Percentiles rank a stretch among this genome's conserved stretches.
These are phyloP conservation scores for Montipora cactus DNA, from an alignment of 64 coral and sea anemone genomes.

Conservation along the genomic window DNA sequence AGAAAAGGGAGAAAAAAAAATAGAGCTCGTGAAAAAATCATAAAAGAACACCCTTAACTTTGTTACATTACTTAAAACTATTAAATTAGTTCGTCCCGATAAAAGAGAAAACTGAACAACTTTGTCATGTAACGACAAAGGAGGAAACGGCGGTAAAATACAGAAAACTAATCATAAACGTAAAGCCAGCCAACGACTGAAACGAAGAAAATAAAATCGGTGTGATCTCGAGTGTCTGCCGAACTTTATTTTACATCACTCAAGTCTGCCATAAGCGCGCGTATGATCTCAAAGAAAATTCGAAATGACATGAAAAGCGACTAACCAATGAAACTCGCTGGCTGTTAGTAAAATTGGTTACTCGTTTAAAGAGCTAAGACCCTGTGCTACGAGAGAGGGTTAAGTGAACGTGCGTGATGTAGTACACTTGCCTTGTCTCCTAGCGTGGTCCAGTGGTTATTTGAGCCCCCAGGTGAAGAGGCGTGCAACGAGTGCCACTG, in stretches of 20 bases:
- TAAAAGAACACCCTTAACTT: neutral
- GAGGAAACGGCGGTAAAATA: no score
- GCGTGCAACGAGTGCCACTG: constrained; percentile 48
- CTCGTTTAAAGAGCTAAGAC: neutral
- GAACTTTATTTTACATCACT: no score
- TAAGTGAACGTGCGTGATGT: neutral
- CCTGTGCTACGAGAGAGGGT: neutral
- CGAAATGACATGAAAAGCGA: neutral
- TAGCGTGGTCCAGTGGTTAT: constrained; percentile 36
- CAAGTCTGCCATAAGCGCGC: no score
- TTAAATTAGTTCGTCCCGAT: no score
- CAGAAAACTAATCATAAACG: no score
- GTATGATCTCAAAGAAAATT: no score
- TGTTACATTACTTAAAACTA: neutral
- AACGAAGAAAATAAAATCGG: no score
- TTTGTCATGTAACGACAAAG: no score
- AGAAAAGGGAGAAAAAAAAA: neutral
- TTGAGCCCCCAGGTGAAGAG: constrained; percentile 19
- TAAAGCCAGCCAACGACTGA: no score
- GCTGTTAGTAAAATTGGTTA: neutral
- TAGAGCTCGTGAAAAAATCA: neutral
- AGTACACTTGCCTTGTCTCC: constrained; percentile 49
- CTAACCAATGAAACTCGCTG: neutral
- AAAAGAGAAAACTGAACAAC: no score
- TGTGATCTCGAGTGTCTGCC: no score